A percentile compares a stretch with the other conserved stretches of the same genome.
These are phyloP conservation scores for Protomyctophum bolini DNA, from an alignment of 2,113 vertebrate species.

Conservation along the genomic window DNA sequence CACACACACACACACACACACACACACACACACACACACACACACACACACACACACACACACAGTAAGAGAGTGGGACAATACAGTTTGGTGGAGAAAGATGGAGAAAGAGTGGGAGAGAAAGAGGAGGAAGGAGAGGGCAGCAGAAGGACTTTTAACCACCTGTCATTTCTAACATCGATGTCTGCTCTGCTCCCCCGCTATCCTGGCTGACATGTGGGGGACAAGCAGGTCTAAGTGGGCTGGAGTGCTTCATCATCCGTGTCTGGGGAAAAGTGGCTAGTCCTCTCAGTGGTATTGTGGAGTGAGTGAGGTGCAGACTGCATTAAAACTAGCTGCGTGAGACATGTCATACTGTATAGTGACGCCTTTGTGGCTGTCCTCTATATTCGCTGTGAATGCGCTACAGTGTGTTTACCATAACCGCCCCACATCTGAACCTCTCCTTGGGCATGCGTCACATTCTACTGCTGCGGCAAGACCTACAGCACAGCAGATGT, in stretches of 20 bases:
- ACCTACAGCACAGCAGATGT: not conserved
- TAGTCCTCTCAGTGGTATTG: slow-evolving; percentile 62
- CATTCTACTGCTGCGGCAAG: not conserved
- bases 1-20: too few species aligned
- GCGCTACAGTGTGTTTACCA: not conserved
- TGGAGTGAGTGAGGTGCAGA: slow-evolving; percentile 27
- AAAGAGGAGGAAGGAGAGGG: slow-evolving; percentile 63
- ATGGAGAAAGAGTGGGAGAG: slow-evolving; percentile 43
- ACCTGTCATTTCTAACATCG: slow-evolving; percentile 70
- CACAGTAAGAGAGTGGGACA: slow-evolving; percentile 34
- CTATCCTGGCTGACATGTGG: slow-evolving; percentile 52
- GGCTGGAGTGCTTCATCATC: slow-evolving; percentile 55
- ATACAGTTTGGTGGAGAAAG: slow-evolving; percentile 17
- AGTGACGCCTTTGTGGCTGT: too few species aligned
- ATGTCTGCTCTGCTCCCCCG: slow-evolving; percentile 47
- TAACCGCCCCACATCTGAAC: not conserved
- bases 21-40: too few species aligned
- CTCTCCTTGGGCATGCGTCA: not conserved
- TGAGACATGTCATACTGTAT: too few species aligned
- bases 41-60: too few species aligned
- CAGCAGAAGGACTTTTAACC: slow-evolving; percentile 68
- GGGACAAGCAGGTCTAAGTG: slow-evolving; percentile 40
- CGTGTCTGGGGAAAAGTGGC: slow-evolving; percentile 64
- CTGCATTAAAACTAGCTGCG: slow-evolving; percentile 33
- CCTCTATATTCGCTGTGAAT: too few species aligned